Evolutionary conservation across 2,113 vertebrate species (phyloP).

Genomic region (Nyctibius bracteatus): DNA sequence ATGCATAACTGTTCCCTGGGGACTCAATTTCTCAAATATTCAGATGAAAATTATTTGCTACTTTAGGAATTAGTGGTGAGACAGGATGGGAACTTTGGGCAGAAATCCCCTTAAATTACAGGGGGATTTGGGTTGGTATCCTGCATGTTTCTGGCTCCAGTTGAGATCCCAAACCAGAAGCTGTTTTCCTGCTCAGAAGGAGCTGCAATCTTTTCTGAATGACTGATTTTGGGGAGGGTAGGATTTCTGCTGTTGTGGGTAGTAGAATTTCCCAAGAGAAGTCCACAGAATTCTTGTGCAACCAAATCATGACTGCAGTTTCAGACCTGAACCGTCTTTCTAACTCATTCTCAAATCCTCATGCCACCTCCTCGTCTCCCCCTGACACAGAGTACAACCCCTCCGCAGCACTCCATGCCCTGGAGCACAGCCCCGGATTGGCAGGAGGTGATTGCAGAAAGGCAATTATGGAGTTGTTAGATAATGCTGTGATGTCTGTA

Average conservation of each 20-base stretch:
- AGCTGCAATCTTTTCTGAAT: not conserved
- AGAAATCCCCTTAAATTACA: conserved; percentile 16
- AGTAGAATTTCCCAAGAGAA: not conserved
- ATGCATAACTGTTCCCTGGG: not conserved
- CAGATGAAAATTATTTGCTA: conserved; percentile 12
- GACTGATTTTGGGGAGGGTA: not conserved
- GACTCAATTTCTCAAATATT: not conserved
- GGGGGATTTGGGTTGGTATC: conserved; percentile 3
- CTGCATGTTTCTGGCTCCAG: not conserved
- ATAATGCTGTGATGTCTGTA: not conserved
- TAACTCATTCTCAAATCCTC: not conserved
- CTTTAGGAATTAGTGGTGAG: not conserved
- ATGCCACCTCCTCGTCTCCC: not conserved
- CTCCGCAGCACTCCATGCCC: not conserved
- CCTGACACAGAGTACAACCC: not conserved
- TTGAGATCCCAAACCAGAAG: not conserved
- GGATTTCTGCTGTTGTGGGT: not conserved
- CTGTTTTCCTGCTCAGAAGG: not conserved
- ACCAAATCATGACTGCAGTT: not conserved
- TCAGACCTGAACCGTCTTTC: not conserved
- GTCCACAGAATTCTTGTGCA: not conserved
- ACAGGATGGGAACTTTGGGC: not conserved
- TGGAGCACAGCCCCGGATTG: not conserved
- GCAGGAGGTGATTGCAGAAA: not conserved
- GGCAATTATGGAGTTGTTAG: not conserved